phyloP scores from a whole-genome alignment of 2,797 vertebrate genomes.

The Neopelma chrysocephalum region DNA sequence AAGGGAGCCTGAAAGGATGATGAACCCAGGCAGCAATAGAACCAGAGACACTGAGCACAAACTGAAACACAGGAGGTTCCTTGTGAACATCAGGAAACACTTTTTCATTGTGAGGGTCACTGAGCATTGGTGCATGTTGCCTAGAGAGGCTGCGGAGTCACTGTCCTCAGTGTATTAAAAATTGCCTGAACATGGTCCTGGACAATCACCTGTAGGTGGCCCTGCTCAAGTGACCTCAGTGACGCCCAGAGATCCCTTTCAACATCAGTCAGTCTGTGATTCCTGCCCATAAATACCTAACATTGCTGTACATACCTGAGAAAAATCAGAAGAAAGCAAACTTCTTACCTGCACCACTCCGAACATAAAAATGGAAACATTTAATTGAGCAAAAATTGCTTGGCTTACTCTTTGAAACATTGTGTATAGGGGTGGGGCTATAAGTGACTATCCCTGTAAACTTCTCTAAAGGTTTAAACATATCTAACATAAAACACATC shows the following conservation, averaged over 20 bases:
- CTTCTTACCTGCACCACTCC: neutral
- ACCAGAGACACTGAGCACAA: neutral
- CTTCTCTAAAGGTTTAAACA: neutral
- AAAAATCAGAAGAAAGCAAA: neutral
- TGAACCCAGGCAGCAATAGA: neutral
- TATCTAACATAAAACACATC: neutral
- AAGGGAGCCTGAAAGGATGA: neutral
- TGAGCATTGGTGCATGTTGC: neutral
- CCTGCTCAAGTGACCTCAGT: neutral
- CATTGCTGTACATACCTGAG: rapidly evolving
- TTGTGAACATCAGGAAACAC: neutral
- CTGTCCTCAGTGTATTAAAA: neutral
- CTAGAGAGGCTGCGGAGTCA: neutral
- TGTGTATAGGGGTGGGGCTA: rapidly evolving
- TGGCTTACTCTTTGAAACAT: neutral
- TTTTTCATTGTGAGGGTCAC: neutral
- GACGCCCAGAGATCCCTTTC: neutral
- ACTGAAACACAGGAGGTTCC: neutral
- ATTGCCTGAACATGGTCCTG: neutral
- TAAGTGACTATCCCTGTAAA: neutral
- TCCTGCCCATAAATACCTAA: neutral
- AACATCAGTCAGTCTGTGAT: neutral
- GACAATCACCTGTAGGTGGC: neutral
- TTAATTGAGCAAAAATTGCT: neutral
- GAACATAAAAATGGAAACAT: neutral